Evolutionary conservation across 2,113 vertebrate species (phyloP).

Genomic region (Lucifuga dentata): DNA sequence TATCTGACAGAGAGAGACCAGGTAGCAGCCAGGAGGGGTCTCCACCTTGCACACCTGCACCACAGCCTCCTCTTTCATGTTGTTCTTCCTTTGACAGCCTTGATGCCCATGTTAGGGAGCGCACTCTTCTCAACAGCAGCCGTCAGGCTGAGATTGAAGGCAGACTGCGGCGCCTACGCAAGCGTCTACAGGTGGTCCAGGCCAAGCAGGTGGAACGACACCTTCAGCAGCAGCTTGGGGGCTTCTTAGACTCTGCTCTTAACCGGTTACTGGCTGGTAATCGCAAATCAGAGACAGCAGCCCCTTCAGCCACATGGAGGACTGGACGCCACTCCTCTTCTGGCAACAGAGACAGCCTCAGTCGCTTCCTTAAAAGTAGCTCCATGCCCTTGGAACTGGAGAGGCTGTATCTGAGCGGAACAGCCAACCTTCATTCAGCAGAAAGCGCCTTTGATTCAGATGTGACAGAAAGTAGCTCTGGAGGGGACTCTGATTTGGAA

Average conservation of each 20-base stretch:
- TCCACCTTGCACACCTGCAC: constrained; percentile 51
- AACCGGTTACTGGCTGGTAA: constrained; percentile 87
- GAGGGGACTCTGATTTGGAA: constrained; percentile 95
- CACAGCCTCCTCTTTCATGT: constrained; percentile 47
- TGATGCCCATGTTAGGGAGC: constrained; percentile 88
- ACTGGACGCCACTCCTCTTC: constrained; percentile 78
- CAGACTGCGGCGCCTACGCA: constrained; percentile 90
- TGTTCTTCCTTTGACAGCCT: constrained; percentile 78
- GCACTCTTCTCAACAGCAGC: constrained; percentile 85
- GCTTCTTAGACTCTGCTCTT: constrained; percentile 91
- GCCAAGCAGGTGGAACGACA: constrained; percentile 98
- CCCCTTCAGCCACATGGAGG: constrained; percentile 67
- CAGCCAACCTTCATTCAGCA: constrained; percentile 89
- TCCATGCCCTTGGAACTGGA: constrained; percentile 91
- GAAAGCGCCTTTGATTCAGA: constrained; percentile 97
- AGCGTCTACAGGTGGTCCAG: constrained; percentile 96
- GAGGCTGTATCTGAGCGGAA: constrained; percentile 91
- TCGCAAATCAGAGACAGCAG: constrained; percentile 85
- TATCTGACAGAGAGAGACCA: constrained; percentile 65
- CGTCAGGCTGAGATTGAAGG: constrained; percentile 92
- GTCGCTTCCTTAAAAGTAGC: constrained; percentile 89
- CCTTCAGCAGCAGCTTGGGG: constrained; percentile 94
- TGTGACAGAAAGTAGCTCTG: constrained; percentile 97
- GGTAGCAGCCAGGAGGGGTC: constrained; percentile 75
- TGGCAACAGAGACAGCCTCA: constrained; percentile 83